Conservation (phyloP, 2,888 invertebrate species). For the Oscheius sp. region DNA sequence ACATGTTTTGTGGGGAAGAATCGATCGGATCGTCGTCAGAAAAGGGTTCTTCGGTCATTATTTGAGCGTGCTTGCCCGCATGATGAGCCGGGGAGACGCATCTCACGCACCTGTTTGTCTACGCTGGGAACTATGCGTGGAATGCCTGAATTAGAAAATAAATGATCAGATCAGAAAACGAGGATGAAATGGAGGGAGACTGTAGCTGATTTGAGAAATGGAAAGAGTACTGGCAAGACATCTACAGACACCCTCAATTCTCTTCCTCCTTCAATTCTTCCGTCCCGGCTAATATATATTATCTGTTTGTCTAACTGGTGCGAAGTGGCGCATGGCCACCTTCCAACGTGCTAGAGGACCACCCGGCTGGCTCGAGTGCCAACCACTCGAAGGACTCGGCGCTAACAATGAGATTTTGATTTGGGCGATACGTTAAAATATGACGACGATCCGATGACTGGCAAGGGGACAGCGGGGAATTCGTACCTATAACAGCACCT, state of each 20-base stretch:
- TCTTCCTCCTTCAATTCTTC: background rate
- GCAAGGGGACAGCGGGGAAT: background rate
- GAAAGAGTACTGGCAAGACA: background rate
- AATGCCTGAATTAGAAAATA: background rate
- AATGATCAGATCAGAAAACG: background rate
- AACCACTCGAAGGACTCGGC: background rate
- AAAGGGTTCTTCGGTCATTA: no score
- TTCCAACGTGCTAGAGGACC: background rate
- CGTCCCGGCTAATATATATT: conserved; percentile 15
- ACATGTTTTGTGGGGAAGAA: background rate
- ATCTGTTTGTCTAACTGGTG: conserved; percentile 25
- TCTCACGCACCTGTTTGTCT: conserved; percentile 28
- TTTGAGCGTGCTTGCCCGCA: background rate
- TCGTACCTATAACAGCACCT: conserved; percentile 17
- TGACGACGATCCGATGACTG: background rate
- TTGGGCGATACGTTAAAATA: background rate
- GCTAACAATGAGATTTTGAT: conserved; percentile 3
- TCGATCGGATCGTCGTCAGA: no score
- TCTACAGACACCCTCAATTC: background rate
- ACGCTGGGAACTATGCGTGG: conserved; percentile 29
- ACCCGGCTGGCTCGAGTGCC: conserved; percentile 17
- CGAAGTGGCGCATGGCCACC: conserved; percentile 18
- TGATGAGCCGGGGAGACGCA: conserved; percentile 1
- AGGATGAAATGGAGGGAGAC: no score
- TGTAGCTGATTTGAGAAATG: no score